Evolutionary conservation across 2,888 invertebrate species (phyloP), one percentile per base, ranked within the genome.

Genomic region (Melinaea marsaeus): DNA sequence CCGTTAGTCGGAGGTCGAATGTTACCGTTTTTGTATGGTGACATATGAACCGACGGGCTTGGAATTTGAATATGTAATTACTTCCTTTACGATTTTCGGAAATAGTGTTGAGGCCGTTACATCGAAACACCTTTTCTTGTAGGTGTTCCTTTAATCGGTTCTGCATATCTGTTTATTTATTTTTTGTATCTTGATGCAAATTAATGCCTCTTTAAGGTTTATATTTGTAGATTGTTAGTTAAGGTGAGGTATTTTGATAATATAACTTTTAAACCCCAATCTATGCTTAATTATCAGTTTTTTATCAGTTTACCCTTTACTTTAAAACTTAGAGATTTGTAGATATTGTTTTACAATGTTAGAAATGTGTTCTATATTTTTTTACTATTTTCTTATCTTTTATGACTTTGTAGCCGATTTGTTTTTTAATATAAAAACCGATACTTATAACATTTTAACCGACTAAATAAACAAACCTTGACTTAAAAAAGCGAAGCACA

Each of bases 11-110:
- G 83, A 80, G 84, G 83, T 83, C 79, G 79, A 75, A 76, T 75
- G 75, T 74, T 76, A 72, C 75, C 81, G 84, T 86, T 88, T 83
- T 87, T 87, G 84, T 86, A 75, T 78, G 76, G 87, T 89, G 90
- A 89, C 90, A 90, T 86, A 85, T 84, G 90, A 89, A 86, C 86
- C 87, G 88, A 84, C 74, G 75, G 83, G 83, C 80, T 81, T 82
- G 74, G 86, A 88, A 89, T 90, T 88, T 86, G 90, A 88, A 90
- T 90, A 89, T 86, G 88, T 90, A 90, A 90, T 90, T 90, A 90
- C 86, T 90, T 90, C 90, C 90, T 90, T 88, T 86, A 88, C 85
- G 89, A 80, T 83, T 85, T 88, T 85, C 85, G 90, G 90, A 90
- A 89, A 87, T 86, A 84, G 83, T 81, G 69, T 59, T 64, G 72